Evolutionary conservation across 2,888 invertebrate genomes (phyloP), one percentile per base, ranked within the genome.

Genomic region (Ellobium chinense): DNA sequence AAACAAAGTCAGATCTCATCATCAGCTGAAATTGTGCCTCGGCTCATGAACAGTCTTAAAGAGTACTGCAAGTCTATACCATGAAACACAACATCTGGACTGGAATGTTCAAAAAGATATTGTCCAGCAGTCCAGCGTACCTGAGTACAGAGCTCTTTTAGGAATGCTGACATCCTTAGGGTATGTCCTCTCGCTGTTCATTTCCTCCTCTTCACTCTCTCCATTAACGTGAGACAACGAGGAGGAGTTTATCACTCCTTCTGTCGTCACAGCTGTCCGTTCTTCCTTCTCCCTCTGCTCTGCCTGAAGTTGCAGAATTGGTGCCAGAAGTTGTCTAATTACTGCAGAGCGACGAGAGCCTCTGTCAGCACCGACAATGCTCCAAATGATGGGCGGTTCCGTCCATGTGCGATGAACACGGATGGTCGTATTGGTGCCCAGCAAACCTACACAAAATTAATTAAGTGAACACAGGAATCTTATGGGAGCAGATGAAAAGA

Each of bases 341-440:
- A 83, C 85, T 56, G 86, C 84, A 14, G 85, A 84, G 63, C 85
- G 82, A 34, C 85, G 62, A 18, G 82, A 80, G 54, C 86, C 84
- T 5, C 79, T 68, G 24, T 80, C 37, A 21, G 86, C 86, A 24
- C 84, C 84, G 14, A 85, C 77, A 60, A 85, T 46, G 31, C 81
- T 81, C 86, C 86, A 86, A 37, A 86, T 36, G n/a, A 86, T 77
- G 1, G 85, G 82, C 4, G 86, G 85, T 62, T 86, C 86, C 36
- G 72, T 74, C 85, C 85, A 86, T 1, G 68, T 66, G 1, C 81
- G 75, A 72, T 86, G 83, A 65, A 85, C 86, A 29, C 82, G 83
- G 5, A 86, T 81, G 14, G 69, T 80, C 3, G 85, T 84, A 46
- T 82, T 83, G 18, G 74, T 78, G 18, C 86, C 86, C 81, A 86